Conservation (phyloP, 2,888 invertebrate species). For the Cerastoderma edule region DNA sequence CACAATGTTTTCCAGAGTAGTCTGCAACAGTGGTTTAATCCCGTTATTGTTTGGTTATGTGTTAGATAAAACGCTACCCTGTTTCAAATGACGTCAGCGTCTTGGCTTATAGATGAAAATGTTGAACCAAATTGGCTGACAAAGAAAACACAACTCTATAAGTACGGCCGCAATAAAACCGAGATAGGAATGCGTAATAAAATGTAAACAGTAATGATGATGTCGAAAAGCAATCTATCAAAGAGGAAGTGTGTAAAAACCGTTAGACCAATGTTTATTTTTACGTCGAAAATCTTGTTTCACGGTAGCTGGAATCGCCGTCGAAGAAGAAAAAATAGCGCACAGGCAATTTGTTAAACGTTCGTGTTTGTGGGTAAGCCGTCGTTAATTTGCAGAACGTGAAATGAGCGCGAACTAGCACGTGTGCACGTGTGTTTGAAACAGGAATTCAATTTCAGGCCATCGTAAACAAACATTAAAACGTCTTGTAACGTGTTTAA, state of each 20-base stretch:
- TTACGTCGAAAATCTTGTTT: constrained; percentile 55
- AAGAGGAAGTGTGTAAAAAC: neutral
- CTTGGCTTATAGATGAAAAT: no score
- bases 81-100: neutral
- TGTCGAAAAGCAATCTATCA: constrained; percentile 34
- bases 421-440: constrained; percentile 38
- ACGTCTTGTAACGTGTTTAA: constrained; percentile 5
- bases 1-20: constrained; percentile 2
- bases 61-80: neutral
- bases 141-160: neutral
- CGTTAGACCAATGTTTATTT: constrained; percentile 59
- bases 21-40: neutral
- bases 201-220: constrained; percentile 34
- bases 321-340: constrained; percentile 20
- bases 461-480: constrained; percentile 17
- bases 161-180: neutral
- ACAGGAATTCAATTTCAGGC: neutral
- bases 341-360: constrained; percentile 44
- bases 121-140: no score
- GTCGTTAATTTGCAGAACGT: constrained; percentile 59
- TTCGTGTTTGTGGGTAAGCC: constrained; percentile 38
- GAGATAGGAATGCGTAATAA: neutral
- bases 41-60: neutral
- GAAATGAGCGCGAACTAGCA: constrained; percentile 42
- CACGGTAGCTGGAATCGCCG: constrained; percentile 56